A percentile compares a stretch with the other conserved stretches of the same genome.
Evolutionary conservation across 2,888 invertebrate species (phyloP).

Genomic region (Drosophila multiciliata): DNA sequence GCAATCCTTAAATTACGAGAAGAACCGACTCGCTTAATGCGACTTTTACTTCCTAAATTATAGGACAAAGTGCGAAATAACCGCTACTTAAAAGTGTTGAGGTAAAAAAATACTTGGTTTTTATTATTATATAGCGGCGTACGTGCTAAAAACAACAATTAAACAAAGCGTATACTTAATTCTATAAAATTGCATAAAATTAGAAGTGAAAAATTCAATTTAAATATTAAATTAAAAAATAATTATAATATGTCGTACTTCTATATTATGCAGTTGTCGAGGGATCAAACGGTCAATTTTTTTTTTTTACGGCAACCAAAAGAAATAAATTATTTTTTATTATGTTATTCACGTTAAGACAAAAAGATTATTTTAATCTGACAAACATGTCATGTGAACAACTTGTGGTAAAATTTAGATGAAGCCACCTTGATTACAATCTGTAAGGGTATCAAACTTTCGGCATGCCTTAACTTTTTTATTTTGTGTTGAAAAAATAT

Average conservation of each 20-base stretch:
- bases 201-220: background rate
- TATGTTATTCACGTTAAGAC: too few relatives aligned
- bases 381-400: too few relatives aligned
- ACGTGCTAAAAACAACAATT: background rate
- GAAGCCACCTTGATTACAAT: too few relatives aligned
- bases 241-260: background rate
- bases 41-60: constrained; percentile 25
- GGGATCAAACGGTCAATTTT: background rate
- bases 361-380: too few relatives aligned
- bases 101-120: background rate
- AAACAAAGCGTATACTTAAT: background rate
- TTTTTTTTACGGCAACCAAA: too few relatives aligned
- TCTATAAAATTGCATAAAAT: background rate
- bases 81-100: constrained; percentile 5
- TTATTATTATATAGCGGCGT: constrained; percentile 1
- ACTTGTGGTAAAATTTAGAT: too few relatives aligned
- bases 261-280: background rate
- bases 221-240: background rate
- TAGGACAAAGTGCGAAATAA: background rate
- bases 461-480: background rate
- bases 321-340: too few relatives aligned
- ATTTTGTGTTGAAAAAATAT: background rate
- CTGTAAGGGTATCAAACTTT: background rate
- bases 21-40: constrained; percentile 1
- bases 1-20: constrained; percentile 16